Conservation (phyloP, 2,888 invertebrate genomes). For the Dryocosmus kuriphilus region DNA sequence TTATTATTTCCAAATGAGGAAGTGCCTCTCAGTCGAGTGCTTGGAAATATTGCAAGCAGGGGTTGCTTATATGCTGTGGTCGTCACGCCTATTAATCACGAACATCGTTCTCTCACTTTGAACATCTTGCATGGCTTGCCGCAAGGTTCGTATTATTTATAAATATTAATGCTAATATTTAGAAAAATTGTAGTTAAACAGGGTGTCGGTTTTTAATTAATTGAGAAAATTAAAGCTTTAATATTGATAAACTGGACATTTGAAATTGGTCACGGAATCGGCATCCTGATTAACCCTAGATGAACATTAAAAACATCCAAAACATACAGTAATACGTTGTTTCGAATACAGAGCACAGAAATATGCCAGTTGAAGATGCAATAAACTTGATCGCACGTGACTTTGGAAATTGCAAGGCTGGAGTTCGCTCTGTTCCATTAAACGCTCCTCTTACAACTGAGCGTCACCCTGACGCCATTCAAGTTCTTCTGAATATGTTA, state of each 20-base stretch:
- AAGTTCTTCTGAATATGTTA: constrained; percentile 84
- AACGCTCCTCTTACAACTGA: constrained; percentile 79
- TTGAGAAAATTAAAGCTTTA: too few species aligned
- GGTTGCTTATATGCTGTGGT: constrained; percentile 94
- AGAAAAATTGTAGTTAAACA: background rate
- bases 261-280: too few species aligned
- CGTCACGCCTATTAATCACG: constrained; percentile 91
- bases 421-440: constrained; percentile 80
- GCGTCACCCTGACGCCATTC: constrained; percentile 75
- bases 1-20: constrained; percentile 95
- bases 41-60: constrained; percentile 93
- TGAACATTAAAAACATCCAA: background rate
- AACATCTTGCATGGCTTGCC: constrained; percentile 94
- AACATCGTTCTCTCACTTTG: constrained; percentile 91
- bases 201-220: too few species aligned
- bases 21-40: constrained; percentile 86
- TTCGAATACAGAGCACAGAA: constrained; percentile 88
- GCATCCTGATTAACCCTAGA: background rate
- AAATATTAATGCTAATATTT: background rate
- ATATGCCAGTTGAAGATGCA: constrained; percentile 97
- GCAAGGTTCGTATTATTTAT: constrained; percentile 82
- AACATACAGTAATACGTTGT: background rate
- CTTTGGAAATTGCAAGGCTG: constrained; percentile 82
- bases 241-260: too few species aligned
- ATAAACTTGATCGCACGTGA: constrained; percentile 87